phyloP scores from a whole-genome alignment of 2,888 invertebrate genomes.

The Oegoconia quadripuncta region DNA sequence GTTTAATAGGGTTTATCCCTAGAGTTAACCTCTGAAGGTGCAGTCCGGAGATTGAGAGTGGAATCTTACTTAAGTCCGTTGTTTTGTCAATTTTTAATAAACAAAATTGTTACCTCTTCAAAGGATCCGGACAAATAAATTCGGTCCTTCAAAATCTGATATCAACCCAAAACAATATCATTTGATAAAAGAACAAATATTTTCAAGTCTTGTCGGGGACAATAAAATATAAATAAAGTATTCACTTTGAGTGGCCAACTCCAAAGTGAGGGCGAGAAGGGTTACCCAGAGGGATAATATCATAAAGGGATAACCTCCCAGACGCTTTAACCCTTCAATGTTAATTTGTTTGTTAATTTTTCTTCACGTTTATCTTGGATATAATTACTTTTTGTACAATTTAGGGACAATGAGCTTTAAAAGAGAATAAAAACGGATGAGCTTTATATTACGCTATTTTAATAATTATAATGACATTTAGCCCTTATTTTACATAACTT shows the following conservation, averaged over 20 bases:
- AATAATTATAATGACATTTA: too few species aligned
- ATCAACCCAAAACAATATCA: neutral
- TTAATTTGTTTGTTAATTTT: conserved; percentile 70
- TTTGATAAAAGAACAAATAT: neutral
- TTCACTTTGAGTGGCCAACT: conserved; percentile 34
- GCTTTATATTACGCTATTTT: neutral
- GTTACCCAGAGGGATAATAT: conserved; percentile 50
- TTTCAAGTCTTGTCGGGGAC: conserved; percentile 7
- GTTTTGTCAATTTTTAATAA: too few species aligned
- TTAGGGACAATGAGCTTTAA: conserved; percentile 33
- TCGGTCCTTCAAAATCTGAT: neutral
- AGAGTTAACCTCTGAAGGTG: too few species aligned
- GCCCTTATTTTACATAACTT: conserved; percentile 1
- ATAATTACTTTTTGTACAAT: conserved; percentile 38
- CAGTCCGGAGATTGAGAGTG: too few species aligned
- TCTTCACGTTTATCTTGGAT: conserved; percentile 38
- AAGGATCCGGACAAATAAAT: too few species aligned
- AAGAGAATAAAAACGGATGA: neutral
- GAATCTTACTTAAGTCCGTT: too few species aligned
- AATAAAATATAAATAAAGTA: conserved; percentile 29
- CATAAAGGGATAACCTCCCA: conserved; percentile 56
- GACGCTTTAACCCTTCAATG: conserved; percentile 60
- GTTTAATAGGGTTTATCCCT: too few species aligned
- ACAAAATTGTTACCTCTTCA: too few species aligned
- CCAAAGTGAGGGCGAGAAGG: conserved; percentile 10